Evolutionary conservation across 92 coral and sea anemone genomes (phyloP).

Genomic region (Zoanthus gigantus): DNA sequence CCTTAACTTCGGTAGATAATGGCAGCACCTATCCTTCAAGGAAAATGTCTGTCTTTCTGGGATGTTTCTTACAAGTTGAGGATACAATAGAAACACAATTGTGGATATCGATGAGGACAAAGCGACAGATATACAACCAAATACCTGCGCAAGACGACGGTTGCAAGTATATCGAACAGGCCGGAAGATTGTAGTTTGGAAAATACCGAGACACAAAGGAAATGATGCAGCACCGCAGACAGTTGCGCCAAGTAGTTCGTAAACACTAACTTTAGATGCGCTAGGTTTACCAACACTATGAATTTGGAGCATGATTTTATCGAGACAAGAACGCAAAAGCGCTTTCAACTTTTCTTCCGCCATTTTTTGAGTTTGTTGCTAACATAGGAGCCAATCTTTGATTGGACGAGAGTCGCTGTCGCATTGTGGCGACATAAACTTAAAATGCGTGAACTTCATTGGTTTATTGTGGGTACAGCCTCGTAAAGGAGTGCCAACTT

Average conservation of each 20-base stretch:
- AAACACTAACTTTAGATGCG: slow-evolving; percentile 19
- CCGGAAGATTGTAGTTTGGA: slow-evolving; percentile 84
- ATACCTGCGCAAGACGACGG: slow-evolving; percentile 52
- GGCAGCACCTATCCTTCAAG: slow-evolving; percentile 28
- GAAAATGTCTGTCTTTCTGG: slow-evolving; percentile 20
- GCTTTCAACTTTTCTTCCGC: slow-evolving; percentile 71
- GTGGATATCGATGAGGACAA: slow-evolving; percentile 79
- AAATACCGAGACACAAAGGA: slow-evolving; percentile 78
- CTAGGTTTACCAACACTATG: slow-evolving; percentile 4
- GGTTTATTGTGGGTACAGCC: no score
- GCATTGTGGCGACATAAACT: no score
- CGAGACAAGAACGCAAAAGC: slow-evolving; percentile 22
- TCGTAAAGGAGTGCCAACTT: no score
- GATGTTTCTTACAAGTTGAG: slow-evolving; percentile 42
- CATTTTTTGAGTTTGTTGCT: slow-evolving; percentile 50
- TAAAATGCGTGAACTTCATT: no score
- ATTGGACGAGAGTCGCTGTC: no score
- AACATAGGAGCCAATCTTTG: no score
- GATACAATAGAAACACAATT: slow-evolving; percentile 64
- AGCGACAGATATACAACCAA: slow-evolving; percentile 77
- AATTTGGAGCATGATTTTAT: slow-evolving; percentile 48
- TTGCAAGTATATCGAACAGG: slow-evolving; percentile 85
- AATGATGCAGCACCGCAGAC: slow-evolving; percentile 67
- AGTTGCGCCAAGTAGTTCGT: slow-evolving; percentile 66
- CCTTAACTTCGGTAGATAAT: slow-evolving; percentile 16